Evolutionary conservation across 1,140 invertebrate species (phyloP).

Genomic region (Gryllus bimaculatus): DNA sequence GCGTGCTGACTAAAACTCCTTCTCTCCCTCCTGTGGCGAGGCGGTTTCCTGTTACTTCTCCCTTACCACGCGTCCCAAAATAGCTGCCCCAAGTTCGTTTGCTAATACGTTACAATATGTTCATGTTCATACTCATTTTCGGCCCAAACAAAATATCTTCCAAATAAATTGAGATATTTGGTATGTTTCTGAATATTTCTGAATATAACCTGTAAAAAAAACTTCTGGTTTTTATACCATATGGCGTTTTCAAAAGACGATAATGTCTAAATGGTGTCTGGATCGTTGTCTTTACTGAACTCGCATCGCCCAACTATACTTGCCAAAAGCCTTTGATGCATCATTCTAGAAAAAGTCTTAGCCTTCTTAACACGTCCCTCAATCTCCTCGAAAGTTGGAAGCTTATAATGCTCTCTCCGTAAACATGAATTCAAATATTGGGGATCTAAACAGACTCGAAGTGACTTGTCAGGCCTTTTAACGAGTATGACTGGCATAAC

Average conservation of each 20-base stretch:
- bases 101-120: too few species aligned
- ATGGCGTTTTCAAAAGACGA: constrained; percentile 16
- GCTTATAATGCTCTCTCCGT: constrained; percentile 24
- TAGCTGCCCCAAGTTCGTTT: too few species aligned
- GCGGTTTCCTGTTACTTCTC: too few species aligned
- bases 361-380: constrained; percentile 25
- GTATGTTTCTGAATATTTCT: constrained; percentile 15
- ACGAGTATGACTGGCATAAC: neutral
- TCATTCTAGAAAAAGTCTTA: constrained; percentile 30
- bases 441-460: constrained; percentile 30
- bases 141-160: constrained; percentile 23
- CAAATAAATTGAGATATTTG: constrained; percentile 20
- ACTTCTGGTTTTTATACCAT: constrained; percentile 23
- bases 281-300: constrained; percentile 22
- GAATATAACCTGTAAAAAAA: constrained; percentile 23
- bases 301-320: constrained; percentile 24
- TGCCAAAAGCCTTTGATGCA: constrained; percentile 28
- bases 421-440: constrained; percentile 32
- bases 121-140: neutral
- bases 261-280: constrained; percentile 20
- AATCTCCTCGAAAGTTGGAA: constrained; percentile 26
- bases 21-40: too few species aligned
- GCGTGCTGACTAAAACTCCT: too few species aligned
- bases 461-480: neutral
- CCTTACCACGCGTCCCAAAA: too few species aligned